Evolutionary conservation across 2,888 invertebrate genomes (phyloP).

Genomic region (Caenorhabditis macrosperma): DNA sequence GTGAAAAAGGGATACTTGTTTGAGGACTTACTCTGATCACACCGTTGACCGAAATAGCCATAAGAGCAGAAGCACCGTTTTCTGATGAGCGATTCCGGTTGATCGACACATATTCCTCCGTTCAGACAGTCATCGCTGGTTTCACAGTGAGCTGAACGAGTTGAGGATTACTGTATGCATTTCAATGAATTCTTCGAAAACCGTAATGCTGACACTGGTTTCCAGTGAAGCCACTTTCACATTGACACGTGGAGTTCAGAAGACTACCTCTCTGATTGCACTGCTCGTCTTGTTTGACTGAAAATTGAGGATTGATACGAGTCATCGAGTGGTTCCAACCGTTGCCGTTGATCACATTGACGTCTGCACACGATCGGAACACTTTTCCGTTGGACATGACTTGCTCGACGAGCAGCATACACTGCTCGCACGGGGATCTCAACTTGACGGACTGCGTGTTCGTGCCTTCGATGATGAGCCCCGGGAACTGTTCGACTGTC

Average conservation of each 20-base stretch:
- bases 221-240: constrained; percentile 86
- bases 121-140: constrained; percentile 74
- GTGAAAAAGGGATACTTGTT: not conserved
- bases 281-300: constrained; percentile 83
- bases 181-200: too few relatives aligned
- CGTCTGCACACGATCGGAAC: constrained; percentile 95
- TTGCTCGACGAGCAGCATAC: constrained; percentile 90
- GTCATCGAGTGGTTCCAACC: constrained; percentile 15
- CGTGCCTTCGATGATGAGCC: constrained; percentile 3
- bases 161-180: too few relatives aligned
- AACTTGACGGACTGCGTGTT: constrained; percentile 8
- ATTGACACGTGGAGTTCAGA: constrained; percentile 74
- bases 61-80: constrained; percentile 75
- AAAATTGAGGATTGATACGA: not conserved
- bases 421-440: constrained; percentile 81
- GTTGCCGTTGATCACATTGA: constrained; percentile 81
- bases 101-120: constrained; percentile 73
- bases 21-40: constrained; percentile 70
- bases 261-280: constrained; percentile 88
- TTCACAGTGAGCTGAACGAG: constrained; percentile 73
- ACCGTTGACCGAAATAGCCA: constrained; percentile 76
- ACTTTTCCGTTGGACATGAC: constrained; percentile 90
- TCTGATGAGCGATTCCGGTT: constrained; percentile 58
- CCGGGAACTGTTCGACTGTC: constrained; percentile 65
- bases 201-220: constrained; percentile 87